phyloP scores from a whole-genome alignment of 1,140 invertebrate genomes.

The Arion vulgaris region DNA sequence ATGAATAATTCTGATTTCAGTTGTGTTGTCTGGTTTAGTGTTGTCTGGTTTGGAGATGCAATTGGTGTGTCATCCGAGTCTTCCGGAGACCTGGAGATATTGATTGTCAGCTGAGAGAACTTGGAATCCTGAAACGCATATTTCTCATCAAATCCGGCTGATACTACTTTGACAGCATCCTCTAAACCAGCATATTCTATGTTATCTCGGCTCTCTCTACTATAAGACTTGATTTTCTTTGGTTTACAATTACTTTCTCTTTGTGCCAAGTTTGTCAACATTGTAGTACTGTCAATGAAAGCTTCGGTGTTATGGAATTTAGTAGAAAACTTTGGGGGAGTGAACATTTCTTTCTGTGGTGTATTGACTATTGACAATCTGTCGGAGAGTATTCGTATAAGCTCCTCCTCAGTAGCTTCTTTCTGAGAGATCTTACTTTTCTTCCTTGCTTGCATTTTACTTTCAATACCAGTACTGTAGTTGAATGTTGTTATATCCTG shows the following conservation, averaged over 20 bases:
- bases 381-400: slow-evolving; percentile 8
- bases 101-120: not conserved
- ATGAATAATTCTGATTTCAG: not conserved
- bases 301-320: not conserved
- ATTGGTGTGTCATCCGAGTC: slow-evolving; percentile 33
- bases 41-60: slow-evolving; percentile 16
- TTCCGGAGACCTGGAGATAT: not conserved
- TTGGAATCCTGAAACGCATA: not conserved
- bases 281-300: not conserved
- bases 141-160: not conserved
- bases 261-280: not conserved
- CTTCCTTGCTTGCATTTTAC: not conserved
- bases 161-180: not conserved
- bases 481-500: not conserved
- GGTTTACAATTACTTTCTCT: not conserved
- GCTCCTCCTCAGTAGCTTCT: slow-evolving; percentile 9
- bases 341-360: not conserved
- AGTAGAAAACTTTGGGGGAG: not conserved
- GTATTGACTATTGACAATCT: not conserved
- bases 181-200: not conserved
- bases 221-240: no score
- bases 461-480: not conserved
- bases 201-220: not conserved
- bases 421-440: not conserved
- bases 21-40: not conserved